A percentile compares a stretch with the other conserved stretches of the same genome.
These are phyloP conservation scores for Siniperca knerii DNA, from an alignment of 2,113 vertebrate genomes.

Conservation along the genomic window DNA sequence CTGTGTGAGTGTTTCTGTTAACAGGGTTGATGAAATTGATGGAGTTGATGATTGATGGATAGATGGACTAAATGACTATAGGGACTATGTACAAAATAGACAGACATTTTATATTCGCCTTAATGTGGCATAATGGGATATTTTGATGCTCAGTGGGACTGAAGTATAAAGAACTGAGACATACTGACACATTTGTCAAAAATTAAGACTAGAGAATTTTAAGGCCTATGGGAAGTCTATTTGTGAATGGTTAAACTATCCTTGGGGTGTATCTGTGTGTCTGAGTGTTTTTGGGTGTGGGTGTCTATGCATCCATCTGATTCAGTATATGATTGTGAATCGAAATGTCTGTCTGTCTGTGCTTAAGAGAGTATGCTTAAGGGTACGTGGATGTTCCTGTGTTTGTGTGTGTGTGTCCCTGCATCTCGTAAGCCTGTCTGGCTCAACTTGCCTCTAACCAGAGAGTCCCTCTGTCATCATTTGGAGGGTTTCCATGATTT, in stretches of 20 bases:
- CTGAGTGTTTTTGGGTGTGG: constrained; percentile 4
- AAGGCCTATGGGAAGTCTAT: neutral
- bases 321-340: constrained; percentile 17
- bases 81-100: neutral
- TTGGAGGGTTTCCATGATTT: constrained; percentile 60
- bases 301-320: constrained; percentile 3
- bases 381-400: neutral
- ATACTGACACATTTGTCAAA: neutral
- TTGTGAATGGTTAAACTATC: neutral
- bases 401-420: constrained; percentile 11
- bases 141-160: neutral
- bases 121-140: neutral
- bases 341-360: constrained; percentile 24
- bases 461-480: constrained; percentile 61
- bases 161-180: neutral
- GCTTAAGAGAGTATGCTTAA: constrained; percentile 5
- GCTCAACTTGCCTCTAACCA: constrained; percentile 12
- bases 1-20: neutral
- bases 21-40: neutral
- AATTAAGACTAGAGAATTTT: neutral
- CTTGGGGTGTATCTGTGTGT: neutral
- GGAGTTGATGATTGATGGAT: neutral
- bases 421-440: constrained; percentile 25
- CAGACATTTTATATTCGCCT: neutral
- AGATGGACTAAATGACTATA: neutral